Percentiles rank a stretch among this genome's conserved stretches.
Conservation (phyloP, 2,888 invertebrate species). For the Lingula anatina region DNA sequence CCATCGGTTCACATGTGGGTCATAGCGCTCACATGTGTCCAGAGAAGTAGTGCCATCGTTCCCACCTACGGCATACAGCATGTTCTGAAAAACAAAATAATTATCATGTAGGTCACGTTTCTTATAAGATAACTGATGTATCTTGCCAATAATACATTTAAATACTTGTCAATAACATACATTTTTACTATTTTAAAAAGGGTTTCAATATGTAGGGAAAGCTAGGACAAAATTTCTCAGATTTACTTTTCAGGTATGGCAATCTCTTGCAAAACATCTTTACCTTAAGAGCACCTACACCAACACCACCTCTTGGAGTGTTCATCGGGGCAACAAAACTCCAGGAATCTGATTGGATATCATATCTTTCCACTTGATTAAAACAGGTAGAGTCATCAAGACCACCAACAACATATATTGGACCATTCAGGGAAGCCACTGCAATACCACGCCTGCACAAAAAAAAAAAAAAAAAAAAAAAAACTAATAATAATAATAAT, state of each 20-base stretch:
- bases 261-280: no score
- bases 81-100: constrained; percentile 22
- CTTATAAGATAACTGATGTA: not conserved
- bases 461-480: not conserved
- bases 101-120: not conserved
- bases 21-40: constrained; percentile 55
- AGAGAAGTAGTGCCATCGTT: constrained; percentile 54
- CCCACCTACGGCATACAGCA: constrained; percentile 47
- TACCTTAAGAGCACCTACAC: constrained; percentile 52
- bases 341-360: constrained; percentile 53
- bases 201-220: no score
- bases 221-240: no score
- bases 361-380: constrained; percentile 54
- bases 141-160: not conserved
- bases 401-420: constrained; percentile 56
- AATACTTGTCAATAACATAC: no score
- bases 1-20: constrained; percentile 54
- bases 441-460: constrained; percentile 53
- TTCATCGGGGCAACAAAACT: constrained; percentile 53
- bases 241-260: no score
- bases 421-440: constrained; percentile 53
- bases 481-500: no score
- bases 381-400: constrained; percentile 55
- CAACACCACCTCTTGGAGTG: constrained; percentile 55
- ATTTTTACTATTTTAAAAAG: no score